Evolutionary conservation across 2,888 invertebrate species (phyloP), one percentile per base, ranked within the genome.

Genomic region (Cheilosia soror): DNA sequence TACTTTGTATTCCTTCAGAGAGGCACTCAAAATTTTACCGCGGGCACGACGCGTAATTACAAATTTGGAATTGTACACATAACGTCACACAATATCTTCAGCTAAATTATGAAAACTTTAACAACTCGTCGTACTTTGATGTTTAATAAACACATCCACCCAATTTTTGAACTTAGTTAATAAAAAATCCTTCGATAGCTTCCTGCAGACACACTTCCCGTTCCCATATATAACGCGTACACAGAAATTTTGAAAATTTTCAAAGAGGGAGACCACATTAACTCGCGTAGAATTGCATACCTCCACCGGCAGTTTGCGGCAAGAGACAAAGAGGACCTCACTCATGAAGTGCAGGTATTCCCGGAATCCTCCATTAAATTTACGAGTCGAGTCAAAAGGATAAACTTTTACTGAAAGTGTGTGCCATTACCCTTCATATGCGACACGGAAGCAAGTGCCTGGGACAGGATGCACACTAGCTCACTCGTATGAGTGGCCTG

Each of bases 331-430:
- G 55, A 71, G 63, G 57, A 63, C 40, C 55, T 69, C 71, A 42
- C 47, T 71, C 65, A 79, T 84, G 84, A 84, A 76, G 84, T 84
- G 79, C 79, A 76, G 62, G 55, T 49, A 79, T 84, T 75, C 75
- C 66, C 60, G 79, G 84, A 79, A 84, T 84, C 60, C 75, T 75
- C 75, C 79, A 84, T 84, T 84, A 71, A 84, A 84, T 76, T 79
- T 75, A 76, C 79, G 75, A 79, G 55, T 60, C 58, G 25, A 79
- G 65, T 47, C 79, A 76, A 75, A 71, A 75, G 75, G 79, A 79
- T 76, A 71, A 76, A 79, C 79, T 79, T 79, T 84, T 15, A n/a
- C 47, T 42, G 11, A 81, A 75, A 77, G 82, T 68, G 77, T 68
- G 62, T 63, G 51, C 65, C 53, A 37, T 57, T 37, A 63, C 47